These are phyloP conservation scores for Mimumesa dahlbomi DNA, from an alignment of 2,888 invertebrate species.

Conservation along the genomic window DNA sequence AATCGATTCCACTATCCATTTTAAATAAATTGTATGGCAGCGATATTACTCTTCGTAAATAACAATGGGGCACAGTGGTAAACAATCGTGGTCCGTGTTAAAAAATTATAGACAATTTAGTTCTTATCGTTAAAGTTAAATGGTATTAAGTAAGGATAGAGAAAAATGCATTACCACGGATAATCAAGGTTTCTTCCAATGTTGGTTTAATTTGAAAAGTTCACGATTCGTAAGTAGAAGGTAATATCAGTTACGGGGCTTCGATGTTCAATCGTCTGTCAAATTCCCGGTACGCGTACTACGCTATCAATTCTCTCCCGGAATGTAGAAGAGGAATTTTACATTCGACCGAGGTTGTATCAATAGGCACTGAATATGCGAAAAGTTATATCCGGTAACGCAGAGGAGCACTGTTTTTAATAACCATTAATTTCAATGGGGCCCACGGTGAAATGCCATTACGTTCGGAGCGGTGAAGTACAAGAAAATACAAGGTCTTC, in stretches of 20 bases:
- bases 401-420: constrained; percentile 62
- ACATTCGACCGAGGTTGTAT: constrained; percentile 6
- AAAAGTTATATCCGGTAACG: constrained; percentile 22
- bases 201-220: background rate
- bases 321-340: background rate
- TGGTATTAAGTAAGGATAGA: too few species aligned
- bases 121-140: too few species aligned
- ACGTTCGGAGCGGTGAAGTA: constrained; percentile 49
- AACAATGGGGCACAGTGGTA: too few species aligned
- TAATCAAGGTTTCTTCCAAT: too few species aligned
- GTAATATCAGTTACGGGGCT: constrained; percentile 31
- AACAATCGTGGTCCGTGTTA: too few species aligned
- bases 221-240: constrained; percentile 29
- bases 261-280: constrained; percentile 52
- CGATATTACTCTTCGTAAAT: too few species aligned
- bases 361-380: constrained; percentile 28
- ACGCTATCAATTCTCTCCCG: constrained; percentile 32
- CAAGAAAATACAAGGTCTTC: constrained; percentile 9
- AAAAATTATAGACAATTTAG: too few species aligned
- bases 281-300: constrained; percentile 41
- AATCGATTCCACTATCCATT: too few species aligned
- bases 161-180: too few species aligned
- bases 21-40: too few species aligned
- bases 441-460: constrained; percentile 48
- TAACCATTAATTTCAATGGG: constrained; percentile 69